Base-by-base conservation (phyloP, 1,140 invertebrate genomes). In the Pseudomyrmex gracilis region DNA sequence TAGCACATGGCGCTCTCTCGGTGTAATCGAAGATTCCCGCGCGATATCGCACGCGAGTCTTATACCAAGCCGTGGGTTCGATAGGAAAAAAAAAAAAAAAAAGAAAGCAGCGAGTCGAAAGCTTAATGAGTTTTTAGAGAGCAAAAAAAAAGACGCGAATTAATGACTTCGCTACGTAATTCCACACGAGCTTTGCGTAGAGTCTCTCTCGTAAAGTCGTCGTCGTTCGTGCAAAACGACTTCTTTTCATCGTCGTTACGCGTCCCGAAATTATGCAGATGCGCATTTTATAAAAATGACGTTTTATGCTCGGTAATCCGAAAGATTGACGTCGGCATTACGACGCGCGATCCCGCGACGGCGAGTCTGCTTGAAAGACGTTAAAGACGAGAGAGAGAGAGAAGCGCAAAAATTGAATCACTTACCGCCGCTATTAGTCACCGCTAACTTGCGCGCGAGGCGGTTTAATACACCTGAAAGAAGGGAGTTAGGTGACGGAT, bases 371-470 rank as follows among this genome's bases (percentile, higher is more conserved):
- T 67, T 43, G n/a, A 13, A 49, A 34, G 10, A 34, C 9, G 57
- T 12, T 34, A 73, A 71, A 63, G 61, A 53, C 71, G 68, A 82
- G 68, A 84, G 58, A 17, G 73, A 58, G 68, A 82, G 68, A 84
- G 58, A 17, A 70, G 58, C 51, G 15, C 20, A 82, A 84, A 73
- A 90, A 85, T 88, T 83, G 83, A 89, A 86, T 86, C 63, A 76
- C 73, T 86, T 77, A 34, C 53, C 53, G 24, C n/a, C 55, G 53
- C 67, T 87, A 88, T 88, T 89, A 89, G 77, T 82, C 87, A 70
- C 45, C 73, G 77, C 74, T 85, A 88, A 51, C 24, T 63, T 74
- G 70, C 82, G 86, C 61, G 53, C 68, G 45, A 34, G 5, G 76
- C 55, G 64, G 57, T 85, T 88, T 88, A 88, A 88, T 88, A 84